Percentiles rank a stretch among this genome's conserved stretches.
phyloP scores from a whole-genome alignment of 2,888 invertebrate genomes.

The Corythucha ciliata region DNA sequence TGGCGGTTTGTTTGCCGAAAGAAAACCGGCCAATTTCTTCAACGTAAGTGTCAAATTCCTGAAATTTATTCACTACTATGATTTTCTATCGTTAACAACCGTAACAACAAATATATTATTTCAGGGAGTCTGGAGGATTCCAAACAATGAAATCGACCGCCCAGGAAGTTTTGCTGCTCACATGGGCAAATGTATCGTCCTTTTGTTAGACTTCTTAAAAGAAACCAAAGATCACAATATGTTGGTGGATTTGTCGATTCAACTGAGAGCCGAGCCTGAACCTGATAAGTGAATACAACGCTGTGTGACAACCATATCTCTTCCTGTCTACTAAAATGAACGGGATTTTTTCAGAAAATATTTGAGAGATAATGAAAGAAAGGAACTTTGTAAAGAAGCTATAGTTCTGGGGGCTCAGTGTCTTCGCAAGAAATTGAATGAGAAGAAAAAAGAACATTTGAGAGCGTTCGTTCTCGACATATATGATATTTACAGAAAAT shows the following conservation, averaged over 20 bases:
- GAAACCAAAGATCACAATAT: slow-evolving; percentile 71
- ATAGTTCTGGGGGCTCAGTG: slow-evolving; percentile 58
- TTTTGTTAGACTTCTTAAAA: slow-evolving; percentile 70
- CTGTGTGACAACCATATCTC: background rate
- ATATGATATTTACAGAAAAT: slow-evolving; percentile 59
- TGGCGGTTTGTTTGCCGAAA: slow-evolving; percentile 74
- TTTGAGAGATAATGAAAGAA: slow-evolving; percentile 72
- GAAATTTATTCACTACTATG: slow-evolving; percentile 1
- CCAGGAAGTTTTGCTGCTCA: slow-evolving; percentile 87
- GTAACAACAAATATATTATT: too few relatives aligned
- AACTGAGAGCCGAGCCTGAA: slow-evolving; percentile 71
- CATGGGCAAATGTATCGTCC: slow-evolving; percentile 72
- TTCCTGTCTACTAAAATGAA: slow-evolving; percentile 8
- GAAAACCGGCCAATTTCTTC: slow-evolving; percentile 78
- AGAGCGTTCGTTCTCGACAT: slow-evolving; percentile 42
- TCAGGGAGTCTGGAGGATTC: slow-evolving; percentile 85
- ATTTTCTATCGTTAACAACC: background rate
- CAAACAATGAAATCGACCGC: slow-evolving; percentile 79
- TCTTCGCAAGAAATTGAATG: slow-evolving; percentile 43
- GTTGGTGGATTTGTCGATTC: slow-evolving; percentile 67
- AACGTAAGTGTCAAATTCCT: slow-evolving; percentile 51
- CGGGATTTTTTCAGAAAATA: slow-evolving; percentile 53
- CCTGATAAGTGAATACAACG: slow-evolving; percentile 61
- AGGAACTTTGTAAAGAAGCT: slow-evolving; percentile 70
- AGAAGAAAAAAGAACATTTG: slow-evolving; percentile 19